A percentile compares a stretch with the other conserved stretches of the same genome.
Evolutionary conservation across 2,113 vertebrate species (phyloP).

Genomic region (Paradisaea rubra): DNA sequence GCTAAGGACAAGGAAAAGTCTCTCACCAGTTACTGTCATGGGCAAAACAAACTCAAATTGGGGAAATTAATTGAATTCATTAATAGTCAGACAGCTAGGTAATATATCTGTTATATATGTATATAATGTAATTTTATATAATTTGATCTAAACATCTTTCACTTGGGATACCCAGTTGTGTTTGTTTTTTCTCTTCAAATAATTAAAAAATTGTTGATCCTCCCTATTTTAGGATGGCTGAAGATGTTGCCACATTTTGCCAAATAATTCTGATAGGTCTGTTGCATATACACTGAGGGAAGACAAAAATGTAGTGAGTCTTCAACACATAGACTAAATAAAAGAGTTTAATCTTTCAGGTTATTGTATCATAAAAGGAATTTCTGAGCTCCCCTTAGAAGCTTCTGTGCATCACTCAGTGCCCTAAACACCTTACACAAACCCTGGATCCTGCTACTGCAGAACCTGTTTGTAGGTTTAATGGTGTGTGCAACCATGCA

Average conservation of each 20-base stretch:
- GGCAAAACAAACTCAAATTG: neutral
- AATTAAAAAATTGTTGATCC: neutral
- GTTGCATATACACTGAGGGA: neutral
- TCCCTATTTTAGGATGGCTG: neutral
- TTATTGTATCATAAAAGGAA: neutral
- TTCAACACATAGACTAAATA: neutral
- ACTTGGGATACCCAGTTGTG: accelerated
- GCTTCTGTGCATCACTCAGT: accelerated
- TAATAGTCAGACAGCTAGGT: neutral
- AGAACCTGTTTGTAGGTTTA: neutral
- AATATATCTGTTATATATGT: neutral
- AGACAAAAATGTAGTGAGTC: neutral
- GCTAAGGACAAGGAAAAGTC: neutral
- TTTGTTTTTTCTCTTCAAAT: neutral
- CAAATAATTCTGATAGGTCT: neutral
- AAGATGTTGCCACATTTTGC: neutral
- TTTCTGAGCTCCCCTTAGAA: neutral
- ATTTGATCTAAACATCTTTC: accelerated
- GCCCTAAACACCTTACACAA: neutral
- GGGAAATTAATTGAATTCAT: neutral
- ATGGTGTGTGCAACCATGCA: neutral
- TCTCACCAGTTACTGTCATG: neutral
- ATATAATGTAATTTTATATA: neutral
- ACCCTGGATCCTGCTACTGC: neutral
- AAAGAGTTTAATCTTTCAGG: neutral